Base-by-base conservation (phyloP, 2,113 vertebrate genomes). In the Noturus placidus region DNA sequence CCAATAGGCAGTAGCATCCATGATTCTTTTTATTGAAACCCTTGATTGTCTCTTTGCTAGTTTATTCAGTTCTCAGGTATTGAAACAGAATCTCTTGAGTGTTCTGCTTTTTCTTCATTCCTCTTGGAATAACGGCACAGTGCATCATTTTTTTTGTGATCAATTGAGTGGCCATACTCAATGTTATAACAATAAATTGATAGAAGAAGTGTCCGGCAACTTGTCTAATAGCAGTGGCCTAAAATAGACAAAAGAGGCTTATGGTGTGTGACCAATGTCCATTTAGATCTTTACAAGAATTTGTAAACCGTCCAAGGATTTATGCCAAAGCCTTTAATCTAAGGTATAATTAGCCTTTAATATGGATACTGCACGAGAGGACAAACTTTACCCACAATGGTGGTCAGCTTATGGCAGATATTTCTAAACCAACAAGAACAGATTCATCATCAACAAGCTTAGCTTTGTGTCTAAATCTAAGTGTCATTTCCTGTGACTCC, bases 281-380 rank as follows among this genome's bases (percentile, higher is more conserved):
- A 76, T 76, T 76, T 76, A 10, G 11, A 76, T 76, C 42, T 5
- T 0, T 11, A 76, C 1, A 50, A 50, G 6, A 11, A 27, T 46
- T 42, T 76, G 22, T 27, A 76, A 76, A 76, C 22, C 42, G 27
- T 76, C 20, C 20, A 76, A 76, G 38, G 20, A 42, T 76, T 74
- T 4, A 46, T 50, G 76, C 76, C 46, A 50, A n/a, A 27, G 42
- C 25, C 74, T 77, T 77, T 77, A 77, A 50, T 50, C 13, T 50
- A 77, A 27, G 22, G 25, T 50, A 50, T 77, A 76, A 76, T 77
- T n/a, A 78, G 27, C 27, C 76, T 54, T n/a, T 78, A 54, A 78
- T 78, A 78, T 30, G 50, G 5, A 54, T 30, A 54, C 46, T 54
- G 50, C 5, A 8, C 17, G 5, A 27, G 50, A 78, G 14, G 76